Evolutionary conservation across 2,113 vertebrate genomes (phyloP).

Genomic region (Eulemur rufifrons): DNA sequence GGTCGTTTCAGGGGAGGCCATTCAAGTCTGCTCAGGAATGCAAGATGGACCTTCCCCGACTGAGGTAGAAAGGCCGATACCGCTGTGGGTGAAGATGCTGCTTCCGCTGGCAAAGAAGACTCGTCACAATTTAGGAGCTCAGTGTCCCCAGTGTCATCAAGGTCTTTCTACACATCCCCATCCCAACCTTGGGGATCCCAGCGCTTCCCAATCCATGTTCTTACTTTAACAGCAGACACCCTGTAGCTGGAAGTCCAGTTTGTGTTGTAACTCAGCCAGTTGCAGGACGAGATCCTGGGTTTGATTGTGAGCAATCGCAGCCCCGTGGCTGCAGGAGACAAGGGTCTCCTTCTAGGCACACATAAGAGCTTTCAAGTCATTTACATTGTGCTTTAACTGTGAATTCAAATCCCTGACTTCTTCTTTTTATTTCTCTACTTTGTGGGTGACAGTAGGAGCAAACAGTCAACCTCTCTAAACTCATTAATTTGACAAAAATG

Average conservation of each 20-base stretch:
- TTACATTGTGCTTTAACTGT: neutral
- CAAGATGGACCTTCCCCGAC: neutral
- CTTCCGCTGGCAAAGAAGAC: neutral
- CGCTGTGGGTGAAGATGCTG: neutral
- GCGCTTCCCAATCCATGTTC: neutral
- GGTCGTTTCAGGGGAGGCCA: neutral
- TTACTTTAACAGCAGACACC: neutral
- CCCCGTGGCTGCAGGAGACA: neutral
- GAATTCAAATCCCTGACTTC: neutral
- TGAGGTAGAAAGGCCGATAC: neutral
- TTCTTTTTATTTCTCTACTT: neutral
- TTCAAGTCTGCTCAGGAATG: neutral
- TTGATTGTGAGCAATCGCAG: neutral
- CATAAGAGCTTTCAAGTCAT: neutral
- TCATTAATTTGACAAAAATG: neutral
- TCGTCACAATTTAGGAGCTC: neutral
- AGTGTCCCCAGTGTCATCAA: neutral
- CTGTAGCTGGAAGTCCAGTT: neutral
- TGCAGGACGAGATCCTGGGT: neutral
- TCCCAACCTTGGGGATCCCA: neutral
- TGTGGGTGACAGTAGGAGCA: neutral
- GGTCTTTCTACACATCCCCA: neutral
- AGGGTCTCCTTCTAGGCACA: neutral
- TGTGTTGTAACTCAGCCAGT: neutral
- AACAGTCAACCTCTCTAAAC: neutral